Conservation (phyloP, 64 coral and sea anemone genomes). For the Porites australiensis region DNA sequence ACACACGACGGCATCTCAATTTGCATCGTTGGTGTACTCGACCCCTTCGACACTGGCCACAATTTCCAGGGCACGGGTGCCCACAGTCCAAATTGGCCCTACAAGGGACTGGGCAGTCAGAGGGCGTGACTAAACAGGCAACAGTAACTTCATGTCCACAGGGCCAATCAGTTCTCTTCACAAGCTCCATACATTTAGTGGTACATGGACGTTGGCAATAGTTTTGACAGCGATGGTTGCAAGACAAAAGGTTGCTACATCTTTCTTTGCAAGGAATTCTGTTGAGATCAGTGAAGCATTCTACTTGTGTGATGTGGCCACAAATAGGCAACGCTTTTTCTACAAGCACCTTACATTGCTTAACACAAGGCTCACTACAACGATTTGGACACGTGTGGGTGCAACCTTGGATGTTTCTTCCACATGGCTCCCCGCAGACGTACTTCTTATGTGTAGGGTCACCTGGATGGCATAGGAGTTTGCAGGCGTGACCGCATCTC, state of each 20-base stretch:
- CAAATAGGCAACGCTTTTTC: conserved; percentile 43
- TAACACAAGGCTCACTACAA: conserved; percentile 53
- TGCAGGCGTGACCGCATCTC: conserved; percentile 83
- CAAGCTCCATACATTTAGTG: not conserved
- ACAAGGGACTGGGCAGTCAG: not conserved
- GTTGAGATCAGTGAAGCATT: conserved; percentile 9
- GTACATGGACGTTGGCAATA: conserved; percentile 20
- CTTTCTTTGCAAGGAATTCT: conserved; percentile 11
- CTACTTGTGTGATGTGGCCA: conserved; percentile 53
- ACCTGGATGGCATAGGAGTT: conserved; percentile 64
- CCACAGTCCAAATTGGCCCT: not conserved
- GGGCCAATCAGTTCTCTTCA: conserved; percentile 6
- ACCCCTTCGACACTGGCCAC: conserved; percentile 72
- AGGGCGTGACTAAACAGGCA: not conserved
- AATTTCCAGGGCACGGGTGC: conserved; percentile 33
- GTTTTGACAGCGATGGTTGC: conserved; percentile 68
- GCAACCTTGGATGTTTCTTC: conserved; percentile 50
- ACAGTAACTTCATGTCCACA: conserved; percentile 17
- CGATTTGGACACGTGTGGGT: conserved; percentile 58
- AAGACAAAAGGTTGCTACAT: conserved; percentile 62
- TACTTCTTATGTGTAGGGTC: conserved; percentile 63
- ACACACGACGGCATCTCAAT: conserved; percentile 21
- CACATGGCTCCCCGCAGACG: conserved; percentile 72
- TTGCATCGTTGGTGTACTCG: conserved; percentile 62
- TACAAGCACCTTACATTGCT: conserved; percentile 32